A percentile compares a stretch with the other conserved stretches of the same genome.
These are phyloP conservation scores for Geotria australis DNA, from an alignment of 2,797 vertebrate species.

Conservation along the genomic window DNA sequence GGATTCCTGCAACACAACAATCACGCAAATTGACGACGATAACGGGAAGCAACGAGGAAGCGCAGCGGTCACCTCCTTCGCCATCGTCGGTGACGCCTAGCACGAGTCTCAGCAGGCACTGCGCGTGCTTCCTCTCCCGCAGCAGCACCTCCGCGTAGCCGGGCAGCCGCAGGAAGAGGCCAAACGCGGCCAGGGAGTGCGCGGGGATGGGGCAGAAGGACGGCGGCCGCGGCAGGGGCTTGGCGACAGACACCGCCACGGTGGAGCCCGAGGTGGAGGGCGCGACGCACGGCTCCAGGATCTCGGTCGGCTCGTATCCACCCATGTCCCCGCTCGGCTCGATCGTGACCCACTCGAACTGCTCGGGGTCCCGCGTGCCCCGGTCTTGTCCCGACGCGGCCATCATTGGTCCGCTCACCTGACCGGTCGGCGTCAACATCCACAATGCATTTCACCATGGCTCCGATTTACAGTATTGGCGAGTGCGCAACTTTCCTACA, in stretches of 20 bases:
- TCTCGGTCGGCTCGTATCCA: slow-evolving; percentile 66
- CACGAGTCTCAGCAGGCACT: slow-evolving; percentile 82
- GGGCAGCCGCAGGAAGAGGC: slow-evolving; percentile 75
- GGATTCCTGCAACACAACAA: too few relatives aligned
- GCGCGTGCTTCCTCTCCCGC: slow-evolving; percentile 89
- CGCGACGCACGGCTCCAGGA: slow-evolving; percentile 55
- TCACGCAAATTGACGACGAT: too few relatives aligned
- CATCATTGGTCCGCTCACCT: slow-evolving; percentile 85
- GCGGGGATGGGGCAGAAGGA: slow-evolving; percentile 90
- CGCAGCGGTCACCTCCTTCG: slow-evolving; percentile 66
- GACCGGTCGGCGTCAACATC: slow-evolving; percentile 2
- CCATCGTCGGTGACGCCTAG: slow-evolving; percentile 91
- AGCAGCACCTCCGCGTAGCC: slow-evolving; percentile 92
- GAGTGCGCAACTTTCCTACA: too few relatives aligned
- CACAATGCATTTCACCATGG: background rate
- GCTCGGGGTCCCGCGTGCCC: slow-evolving; percentile 66
- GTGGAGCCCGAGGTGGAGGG: slow-evolving; percentile 36
- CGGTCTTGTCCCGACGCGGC: slow-evolving; percentile 67
- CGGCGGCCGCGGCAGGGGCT: slow-evolving; percentile 10
- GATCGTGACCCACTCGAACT: slow-evolving; percentile 97
- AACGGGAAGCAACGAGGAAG: background rate
- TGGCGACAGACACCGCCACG: background rate
- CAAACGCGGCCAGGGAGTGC: slow-evolving; percentile 85
- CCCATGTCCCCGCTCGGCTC: slow-evolving; percentile 86
- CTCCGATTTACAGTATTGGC: too few relatives aligned